Conservation (phyloP, 1,140 invertebrate species). For the Achroia grisella region DNA sequence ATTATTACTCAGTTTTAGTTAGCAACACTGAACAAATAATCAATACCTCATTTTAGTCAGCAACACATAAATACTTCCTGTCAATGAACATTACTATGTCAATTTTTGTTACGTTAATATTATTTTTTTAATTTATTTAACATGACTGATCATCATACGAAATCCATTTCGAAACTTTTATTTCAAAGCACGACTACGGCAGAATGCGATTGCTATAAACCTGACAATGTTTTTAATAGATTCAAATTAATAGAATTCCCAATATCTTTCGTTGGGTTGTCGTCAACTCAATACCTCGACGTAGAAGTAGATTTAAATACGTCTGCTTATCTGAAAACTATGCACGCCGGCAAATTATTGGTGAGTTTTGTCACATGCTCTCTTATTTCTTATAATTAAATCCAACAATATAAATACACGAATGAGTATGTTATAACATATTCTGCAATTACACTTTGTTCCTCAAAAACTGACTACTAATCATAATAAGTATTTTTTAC, state of each 20-base stretch:
- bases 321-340: constrained; percentile 52
- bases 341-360: constrained; percentile 35
- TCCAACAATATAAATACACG: too few species aligned
- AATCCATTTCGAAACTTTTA: constrained; percentile 7
- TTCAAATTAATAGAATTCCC: constrained; percentile 59
- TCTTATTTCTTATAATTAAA: too few species aligned
- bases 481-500: too few species aligned
- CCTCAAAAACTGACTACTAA: too few species aligned
- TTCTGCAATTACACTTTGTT: too few species aligned
- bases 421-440: too few species aligned
- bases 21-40: too few species aligned
- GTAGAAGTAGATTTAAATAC: constrained; percentile 40
- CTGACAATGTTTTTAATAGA: constrained; percentile 46
- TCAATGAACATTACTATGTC: too few species aligned
- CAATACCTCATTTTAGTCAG: too few species aligned
- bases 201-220: constrained; percentile 29
- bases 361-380: constrained; percentile 19
- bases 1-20: too few species aligned
- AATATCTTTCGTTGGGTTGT: constrained; percentile 46
- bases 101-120: not conserved
- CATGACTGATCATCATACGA: not conserved
- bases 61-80: too few species aligned
- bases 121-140: constrained; percentile 3
- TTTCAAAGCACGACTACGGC: constrained; percentile 10
- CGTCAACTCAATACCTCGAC: constrained; percentile 32